phyloP scores from a whole-genome alignment of 2,113 vertebrate genomes.

The Meriones unguiculatus region DNA sequence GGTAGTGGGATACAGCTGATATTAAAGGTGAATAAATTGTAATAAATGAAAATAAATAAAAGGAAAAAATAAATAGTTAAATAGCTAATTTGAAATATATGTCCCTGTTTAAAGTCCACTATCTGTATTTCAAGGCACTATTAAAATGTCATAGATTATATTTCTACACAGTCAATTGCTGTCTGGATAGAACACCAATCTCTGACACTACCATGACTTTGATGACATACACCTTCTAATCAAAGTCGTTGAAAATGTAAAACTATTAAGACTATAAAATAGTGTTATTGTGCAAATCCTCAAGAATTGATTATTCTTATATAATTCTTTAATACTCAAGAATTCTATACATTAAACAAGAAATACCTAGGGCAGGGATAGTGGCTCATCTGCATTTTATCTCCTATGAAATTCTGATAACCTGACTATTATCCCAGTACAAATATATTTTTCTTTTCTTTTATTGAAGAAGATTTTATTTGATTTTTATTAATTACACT shows the following conservation, averaged over 20 bases:
- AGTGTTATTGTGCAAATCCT: background rate
- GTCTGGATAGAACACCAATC: background rate
- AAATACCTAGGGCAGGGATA: background rate
- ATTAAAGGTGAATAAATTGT: too few species aligned
- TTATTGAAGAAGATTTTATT: too few species aligned
- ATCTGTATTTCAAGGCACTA: background rate
- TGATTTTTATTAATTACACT: too few species aligned
- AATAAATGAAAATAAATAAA: too few species aligned
- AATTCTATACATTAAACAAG: background rate
- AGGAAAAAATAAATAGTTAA: background rate
- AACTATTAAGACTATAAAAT: slow-evolving; percentile 15
- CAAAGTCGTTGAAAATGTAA: background rate
- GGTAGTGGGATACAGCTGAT: too few species aligned
- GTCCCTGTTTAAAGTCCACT: background rate
- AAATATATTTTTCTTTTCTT: too few species aligned
- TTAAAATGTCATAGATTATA: background rate
- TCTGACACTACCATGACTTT: too few species aligned
- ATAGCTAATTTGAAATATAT: background rate
- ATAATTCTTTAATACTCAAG: background rate
- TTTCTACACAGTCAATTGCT: rapidly evolving
- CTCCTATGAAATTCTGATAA: background rate
- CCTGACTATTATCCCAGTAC: background rate
- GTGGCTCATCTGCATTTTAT: too few species aligned
- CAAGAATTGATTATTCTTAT: background rate
- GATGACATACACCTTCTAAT: background rate